A percentile compares a stretch with the other conserved stretches of the same genome.
These are phyloP conservation scores for Ormyrus thymus DNA, from an alignment of 2,888 invertebrate genomes.

Conservation along the genomic window DNA sequence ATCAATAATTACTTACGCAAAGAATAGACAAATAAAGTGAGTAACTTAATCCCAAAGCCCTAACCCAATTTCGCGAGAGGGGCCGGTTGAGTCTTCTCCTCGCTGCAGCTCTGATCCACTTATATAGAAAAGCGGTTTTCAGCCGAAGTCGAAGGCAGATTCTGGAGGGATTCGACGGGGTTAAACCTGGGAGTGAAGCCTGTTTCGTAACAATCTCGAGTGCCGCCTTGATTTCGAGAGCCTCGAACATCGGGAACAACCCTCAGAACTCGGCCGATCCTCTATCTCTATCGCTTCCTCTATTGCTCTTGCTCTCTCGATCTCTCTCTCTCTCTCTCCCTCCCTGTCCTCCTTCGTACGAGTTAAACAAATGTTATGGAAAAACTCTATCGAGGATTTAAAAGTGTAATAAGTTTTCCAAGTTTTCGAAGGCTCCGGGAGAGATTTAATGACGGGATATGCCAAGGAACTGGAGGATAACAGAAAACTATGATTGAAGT, in stretches of 20 bases:
- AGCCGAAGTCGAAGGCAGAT: constrained; percentile 34
- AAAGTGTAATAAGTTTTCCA: constrained; percentile 12
- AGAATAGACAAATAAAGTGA: no score
- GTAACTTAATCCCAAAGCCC: no score
- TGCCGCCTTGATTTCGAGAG: constrained; percentile 22
- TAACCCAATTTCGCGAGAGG: no score
- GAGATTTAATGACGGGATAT: neutral
- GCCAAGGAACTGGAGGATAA: neutral
- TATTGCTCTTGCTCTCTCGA: neutral
- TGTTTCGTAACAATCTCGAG: constrained; percentile 47
- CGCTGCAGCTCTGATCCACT: constrained; percentile 14
- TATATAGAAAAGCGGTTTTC: constrained; percentile 35
- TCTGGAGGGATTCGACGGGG: constrained; percentile 25
- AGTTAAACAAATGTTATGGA: constrained; percentile 27
- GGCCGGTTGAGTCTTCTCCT: neutral
- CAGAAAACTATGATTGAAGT: neutral
- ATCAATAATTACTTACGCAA: no score
- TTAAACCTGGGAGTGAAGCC: constrained; percentile 32
- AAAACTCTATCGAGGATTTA: constrained; percentile 18
- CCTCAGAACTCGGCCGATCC: constrained; percentile 20
- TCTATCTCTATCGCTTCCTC: constrained; percentile 9
- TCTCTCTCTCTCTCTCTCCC: neutral
- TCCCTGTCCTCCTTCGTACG: neutral
- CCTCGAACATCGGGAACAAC: constrained; percentile 20
- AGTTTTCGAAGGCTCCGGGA: constrained; percentile 3